Evolutionary conservation across 2,888 invertebrate genomes (phyloP).

Genomic region (Geotrupes spiniger): DNA sequence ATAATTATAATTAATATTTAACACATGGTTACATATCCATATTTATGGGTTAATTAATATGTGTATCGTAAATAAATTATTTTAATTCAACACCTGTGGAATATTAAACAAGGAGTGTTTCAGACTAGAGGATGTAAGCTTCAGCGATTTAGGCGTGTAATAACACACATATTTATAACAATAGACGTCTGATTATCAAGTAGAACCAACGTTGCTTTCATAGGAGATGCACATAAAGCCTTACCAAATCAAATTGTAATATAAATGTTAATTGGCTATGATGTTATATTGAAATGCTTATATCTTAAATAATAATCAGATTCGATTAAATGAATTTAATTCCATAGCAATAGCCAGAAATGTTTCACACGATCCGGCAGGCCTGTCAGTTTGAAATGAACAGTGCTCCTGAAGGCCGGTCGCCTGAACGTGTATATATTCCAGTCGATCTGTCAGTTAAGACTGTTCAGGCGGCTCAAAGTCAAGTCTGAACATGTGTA

Average conservation of each 20-base stretch:
- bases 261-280: too few relatives aligned
- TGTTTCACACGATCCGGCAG: too few relatives aligned
- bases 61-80: not conserved
- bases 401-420: too few relatives aligned
- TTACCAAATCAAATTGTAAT: not conserved
- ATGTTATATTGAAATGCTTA: too few relatives aligned
- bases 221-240: not conserved
- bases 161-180: conserved; percentile 3
- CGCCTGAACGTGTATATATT: too few relatives aligned
- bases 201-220: not conserved
- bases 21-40: not conserved
- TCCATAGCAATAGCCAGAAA: too few relatives aligned
- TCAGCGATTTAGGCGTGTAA: not conserved
- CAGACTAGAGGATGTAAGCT: conserved; percentile 4
- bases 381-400: too few relatives aligned
- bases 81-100: not conserved
- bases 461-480: too few relatives aligned
- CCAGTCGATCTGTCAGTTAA: too few relatives aligned
- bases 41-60: not conserved
- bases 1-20: not conserved
- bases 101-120: not conserved
- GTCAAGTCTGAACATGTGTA: too few relatives aligned
- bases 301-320: too few relatives aligned
- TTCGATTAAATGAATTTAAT: too few relatives aligned
- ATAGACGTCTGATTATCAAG: not conserved